Conservation (phyloP, 2,888 invertebrate species). For the Fragum fragum region DNA sequence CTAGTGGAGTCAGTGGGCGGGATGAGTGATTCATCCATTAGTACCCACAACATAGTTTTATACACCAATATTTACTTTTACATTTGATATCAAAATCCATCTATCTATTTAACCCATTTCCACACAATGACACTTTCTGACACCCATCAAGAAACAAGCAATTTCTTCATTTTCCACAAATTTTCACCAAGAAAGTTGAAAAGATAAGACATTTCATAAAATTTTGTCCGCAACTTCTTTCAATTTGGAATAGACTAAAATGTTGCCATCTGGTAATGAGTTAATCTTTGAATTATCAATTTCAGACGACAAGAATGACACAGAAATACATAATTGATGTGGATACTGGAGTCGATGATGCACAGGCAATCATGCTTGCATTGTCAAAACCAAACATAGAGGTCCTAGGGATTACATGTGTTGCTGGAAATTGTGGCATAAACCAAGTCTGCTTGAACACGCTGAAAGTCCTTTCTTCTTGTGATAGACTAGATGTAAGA, state of each 20-base stretch:
- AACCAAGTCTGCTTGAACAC: slow-evolving; percentile 91
- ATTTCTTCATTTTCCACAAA: no score
- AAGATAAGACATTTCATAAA: no score
- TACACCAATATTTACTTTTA: no score
- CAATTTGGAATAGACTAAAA: neutral
- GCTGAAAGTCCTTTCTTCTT: slow-evolving; percentile 89
- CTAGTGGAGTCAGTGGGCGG: no score
- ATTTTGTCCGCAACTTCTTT: neutral
- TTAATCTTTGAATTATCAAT: neutral
- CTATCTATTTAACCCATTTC: no score
- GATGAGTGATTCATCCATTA: no score
- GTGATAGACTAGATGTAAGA: slow-evolving; percentile 77
- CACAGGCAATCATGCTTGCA: slow-evolving; percentile 85
- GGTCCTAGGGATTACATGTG: slow-evolving; percentile 92
- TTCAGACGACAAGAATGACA: slow-evolving; percentile 28
- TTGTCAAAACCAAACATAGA: slow-evolving; percentile 86
- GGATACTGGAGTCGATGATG: slow-evolving; percentile 86
- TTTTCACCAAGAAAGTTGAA: no score
- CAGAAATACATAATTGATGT: slow-evolving; percentile 84
- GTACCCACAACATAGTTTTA: no score
- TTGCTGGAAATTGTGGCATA: slow-evolving; percentile 91
- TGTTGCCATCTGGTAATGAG: neutral
- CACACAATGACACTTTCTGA: no score
- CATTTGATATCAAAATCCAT: no score
- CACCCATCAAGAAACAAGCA: no score